Evolutionary conservation across 2,113 vertebrate species (phyloP), one percentile per base, ranked within the genome.

Genomic region (Sebastes schlegelii): DNA sequence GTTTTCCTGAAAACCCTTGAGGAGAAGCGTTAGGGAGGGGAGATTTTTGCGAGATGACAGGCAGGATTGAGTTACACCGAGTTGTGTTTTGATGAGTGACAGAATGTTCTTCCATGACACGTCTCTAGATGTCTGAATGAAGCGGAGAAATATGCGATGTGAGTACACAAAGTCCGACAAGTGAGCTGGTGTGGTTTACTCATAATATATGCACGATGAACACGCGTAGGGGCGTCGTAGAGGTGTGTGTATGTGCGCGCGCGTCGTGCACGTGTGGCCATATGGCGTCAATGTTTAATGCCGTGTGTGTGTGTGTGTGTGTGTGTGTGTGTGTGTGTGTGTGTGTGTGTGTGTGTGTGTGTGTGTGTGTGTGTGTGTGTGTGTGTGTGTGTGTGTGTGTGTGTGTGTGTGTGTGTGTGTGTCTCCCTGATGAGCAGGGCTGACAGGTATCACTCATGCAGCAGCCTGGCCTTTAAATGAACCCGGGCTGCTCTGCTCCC

Each of bases 371-470:
- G 80, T 71, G 80, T 87, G 87, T 86, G 16, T 80, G 23, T 45
- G 77, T 78, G 74, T 49, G 80, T 71, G 80, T 87, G 87, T 86
- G 92, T n/a, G 16, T 80, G 23, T 45, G 77, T 78, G 74, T 49
- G 80, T 71, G 80, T 87, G 87, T 86, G 92, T 74, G 79, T 84
- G 88, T 88, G 92, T 85, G 87, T 70, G 82, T 58, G 82, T 84
- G 73, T 84, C 88, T 93, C 89, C 91, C 90, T 92, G 93, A 92
- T 92, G 92, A 92, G 88, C 93, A 68, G 92, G 91, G 90, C 93
- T 96, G 97, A 97, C 97, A 98, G 94, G 92, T 97, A 97, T 98
- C 98, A 96, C 93, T 98, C 98, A 97, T 91, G 93, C 93, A 92
- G 92, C 93, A 93, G 91, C 91, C 92, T 92, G 96, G 95, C 96